Base-by-base conservation (phyloP, 2,888 invertebrate genomes). In the Galerucella calmariensis region DNA sequence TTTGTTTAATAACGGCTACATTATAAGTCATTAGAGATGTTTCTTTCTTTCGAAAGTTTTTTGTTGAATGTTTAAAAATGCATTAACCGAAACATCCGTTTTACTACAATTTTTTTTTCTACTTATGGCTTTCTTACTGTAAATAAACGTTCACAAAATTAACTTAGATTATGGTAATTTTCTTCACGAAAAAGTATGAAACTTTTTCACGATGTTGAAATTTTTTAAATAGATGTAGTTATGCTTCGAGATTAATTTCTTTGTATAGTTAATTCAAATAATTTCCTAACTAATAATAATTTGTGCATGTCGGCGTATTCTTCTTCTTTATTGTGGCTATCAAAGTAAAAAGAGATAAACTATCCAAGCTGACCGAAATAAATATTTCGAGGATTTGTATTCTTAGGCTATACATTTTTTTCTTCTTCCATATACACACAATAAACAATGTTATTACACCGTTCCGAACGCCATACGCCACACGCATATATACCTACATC, bases 71-170 rank as follows among this genome's bases (percentile, higher is more conserved):
- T 75, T 78, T 78, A 78, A 72, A 78, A 77, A 74, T 68, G 56
- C 78, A 77, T 78, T 75, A 78, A 65, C 61, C 44, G 53, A 67
- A 75, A 74, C 77, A 77, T 77, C 75, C 76, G 75, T 75, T 70
- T 75, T 56, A 56, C 66, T 62, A 62, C 59, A 59, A 68, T n/a
- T 14, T 27, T 62, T 73, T 65, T 65, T 71, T 74, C 11, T 35
- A 0, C 35, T 6, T 35, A 6, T 35, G 72, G 44, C n/a, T 35
- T 44, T 59, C 53, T 24, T 59, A 66, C 66, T 59, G 72, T 72
- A 66, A 71, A 71, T 58, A 65, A 35, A 56, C 59, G 44, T 68
- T 68, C 67, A 63, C 67, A 24, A 51, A 14, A 72, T 71, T 66
- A 66, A 66, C 46, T 14, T 66, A 66, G 66, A 71, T 71, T 71